phyloP scores from a whole-genome alignment of 2,797 vertebrate genomes.

The Borostomias antarcticus region DNA sequence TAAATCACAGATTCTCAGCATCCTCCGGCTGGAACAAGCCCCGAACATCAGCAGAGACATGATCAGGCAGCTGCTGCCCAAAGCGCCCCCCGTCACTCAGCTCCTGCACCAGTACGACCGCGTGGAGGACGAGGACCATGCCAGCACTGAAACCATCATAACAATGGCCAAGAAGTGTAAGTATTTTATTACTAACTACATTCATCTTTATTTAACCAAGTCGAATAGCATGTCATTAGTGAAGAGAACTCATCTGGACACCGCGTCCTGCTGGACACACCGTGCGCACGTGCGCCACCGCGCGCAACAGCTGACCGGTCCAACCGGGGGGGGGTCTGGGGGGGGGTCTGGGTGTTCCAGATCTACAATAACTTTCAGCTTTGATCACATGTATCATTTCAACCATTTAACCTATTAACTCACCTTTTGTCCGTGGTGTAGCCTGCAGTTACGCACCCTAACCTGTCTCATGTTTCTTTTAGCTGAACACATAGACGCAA shows the following conservation, averaged over 20 bases:
- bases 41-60: slow-evolving; percentile 89
- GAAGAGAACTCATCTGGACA: no score
- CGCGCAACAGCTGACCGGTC: no score
- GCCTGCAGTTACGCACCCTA: background rate
- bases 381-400: no score
- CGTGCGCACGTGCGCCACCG: no score
- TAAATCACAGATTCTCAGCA: slow-evolving; percentile 83
- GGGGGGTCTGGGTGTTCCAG: no score
- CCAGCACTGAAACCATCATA: slow-evolving; percentile 86
- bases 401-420: background rate
- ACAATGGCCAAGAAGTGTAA: slow-evolving; percentile 88
- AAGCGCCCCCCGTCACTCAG: slow-evolving; percentile 86
- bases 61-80: slow-evolving; percentile 85
- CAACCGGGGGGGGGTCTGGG: no score
- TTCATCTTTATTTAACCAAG: no score
- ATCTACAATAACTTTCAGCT: no score
- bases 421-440: background rate
- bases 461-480: slow-evolving; percentile 10
- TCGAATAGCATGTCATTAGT: no score
- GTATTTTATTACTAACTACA: slow-evolving; percentile 51
- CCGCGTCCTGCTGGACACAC: no score
- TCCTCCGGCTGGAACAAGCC: slow-evolving; percentile 86
- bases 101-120: slow-evolving; percentile 81
- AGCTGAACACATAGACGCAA: slow-evolving; percentile 80
- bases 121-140: slow-evolving; percentile 85